Percentiles rank a stretch among this genome's conserved stretches.
Conservation (phyloP, 2,888 invertebrate species). For the Dione juno region DNA sequence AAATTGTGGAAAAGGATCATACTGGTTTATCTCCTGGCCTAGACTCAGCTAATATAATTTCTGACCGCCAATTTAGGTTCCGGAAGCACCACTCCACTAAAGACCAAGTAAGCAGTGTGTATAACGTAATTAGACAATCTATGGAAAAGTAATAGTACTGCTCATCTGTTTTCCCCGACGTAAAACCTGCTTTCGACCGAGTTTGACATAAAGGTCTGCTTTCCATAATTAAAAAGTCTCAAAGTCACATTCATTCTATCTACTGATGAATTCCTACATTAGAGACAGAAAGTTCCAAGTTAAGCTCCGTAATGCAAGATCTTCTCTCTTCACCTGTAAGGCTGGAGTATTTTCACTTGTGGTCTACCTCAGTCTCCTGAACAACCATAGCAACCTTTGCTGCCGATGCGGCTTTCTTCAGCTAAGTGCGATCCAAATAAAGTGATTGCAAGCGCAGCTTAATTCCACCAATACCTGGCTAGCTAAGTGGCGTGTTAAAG, state of each 20-base stretch:
- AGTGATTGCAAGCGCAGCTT: not conserved
- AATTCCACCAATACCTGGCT: slow-evolving; percentile 3
- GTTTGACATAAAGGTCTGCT: slow-evolving; percentile 25
- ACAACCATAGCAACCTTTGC: slow-evolving; percentile 10
- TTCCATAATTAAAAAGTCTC: slow-evolving; percentile 18
- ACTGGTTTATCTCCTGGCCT: not conserved
- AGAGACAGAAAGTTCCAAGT: slow-evolving; percentile 10
- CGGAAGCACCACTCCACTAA: slow-evolving; percentile 19
- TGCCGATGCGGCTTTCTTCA: not conserved
- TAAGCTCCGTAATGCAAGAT: too few species aligned
- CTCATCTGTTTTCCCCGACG: too few species aligned
- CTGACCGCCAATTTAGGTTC: slow-evolving; percentile 33
- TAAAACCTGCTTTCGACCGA: too few species aligned
- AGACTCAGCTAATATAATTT: not conserved
- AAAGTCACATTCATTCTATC: slow-evolving; percentile 14
- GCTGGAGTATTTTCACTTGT: not conserved
- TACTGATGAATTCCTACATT: slow-evolving; percentile 26
- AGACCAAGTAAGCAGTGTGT: slow-evolving; percentile 24
- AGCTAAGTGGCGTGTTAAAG: slow-evolving; percentile 18
- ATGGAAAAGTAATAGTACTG: not conserved
- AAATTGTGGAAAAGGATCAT: slow-evolving; percentile 11
- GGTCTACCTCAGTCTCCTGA: not conserved
- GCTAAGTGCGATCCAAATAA: not conserved
- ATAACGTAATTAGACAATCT: slow-evolving; percentile 8
- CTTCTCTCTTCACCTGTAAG: too few species aligned